Conservation (phyloP, 2,113 vertebrate genomes). For the Hydropotes inermis region DNA sequence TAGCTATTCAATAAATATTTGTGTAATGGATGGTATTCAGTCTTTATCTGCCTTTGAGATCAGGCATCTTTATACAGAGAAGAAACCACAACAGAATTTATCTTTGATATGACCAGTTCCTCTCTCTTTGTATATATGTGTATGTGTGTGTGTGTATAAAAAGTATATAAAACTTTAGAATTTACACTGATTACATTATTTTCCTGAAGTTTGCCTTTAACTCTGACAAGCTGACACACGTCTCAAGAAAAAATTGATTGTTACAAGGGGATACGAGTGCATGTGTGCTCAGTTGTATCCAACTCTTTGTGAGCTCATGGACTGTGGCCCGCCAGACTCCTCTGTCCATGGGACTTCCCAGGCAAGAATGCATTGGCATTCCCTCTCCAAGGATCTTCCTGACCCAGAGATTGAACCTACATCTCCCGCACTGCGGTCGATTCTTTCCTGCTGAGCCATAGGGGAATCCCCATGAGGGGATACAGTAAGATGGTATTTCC, state of each 20-base stretch:
- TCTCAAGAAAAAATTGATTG: not conserved
- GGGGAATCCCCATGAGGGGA: not conserved
- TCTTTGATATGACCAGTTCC: not conserved
- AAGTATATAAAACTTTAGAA: not conserved
- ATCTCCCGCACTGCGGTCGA: not conserved
- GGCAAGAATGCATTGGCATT: not conserved
- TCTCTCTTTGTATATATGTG: not conserved
- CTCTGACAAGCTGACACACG: not conserved
- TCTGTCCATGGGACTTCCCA: not conserved
- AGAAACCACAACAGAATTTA: not conserved
- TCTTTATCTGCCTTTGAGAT: not conserved
- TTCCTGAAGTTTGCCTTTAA: not conserved
- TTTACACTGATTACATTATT: not conserved
- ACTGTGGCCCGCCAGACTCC: not conserved
- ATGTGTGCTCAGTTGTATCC: accelerated
- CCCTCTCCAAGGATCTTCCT: not conserved
- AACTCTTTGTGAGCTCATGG: not conserved
- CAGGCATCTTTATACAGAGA: not conserved
- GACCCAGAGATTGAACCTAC: not conserved
- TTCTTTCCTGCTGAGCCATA: not conserved
- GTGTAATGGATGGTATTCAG: not conserved
- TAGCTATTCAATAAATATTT: not conserved
- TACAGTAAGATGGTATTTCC: not conserved
- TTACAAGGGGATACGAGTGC: not conserved
- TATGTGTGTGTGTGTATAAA: not conserved